These are phyloP conservation scores for Halichoeres trimaculatus DNA, from an alignment of 2,113 vertebrate species.

Conservation along the genomic window DNA sequence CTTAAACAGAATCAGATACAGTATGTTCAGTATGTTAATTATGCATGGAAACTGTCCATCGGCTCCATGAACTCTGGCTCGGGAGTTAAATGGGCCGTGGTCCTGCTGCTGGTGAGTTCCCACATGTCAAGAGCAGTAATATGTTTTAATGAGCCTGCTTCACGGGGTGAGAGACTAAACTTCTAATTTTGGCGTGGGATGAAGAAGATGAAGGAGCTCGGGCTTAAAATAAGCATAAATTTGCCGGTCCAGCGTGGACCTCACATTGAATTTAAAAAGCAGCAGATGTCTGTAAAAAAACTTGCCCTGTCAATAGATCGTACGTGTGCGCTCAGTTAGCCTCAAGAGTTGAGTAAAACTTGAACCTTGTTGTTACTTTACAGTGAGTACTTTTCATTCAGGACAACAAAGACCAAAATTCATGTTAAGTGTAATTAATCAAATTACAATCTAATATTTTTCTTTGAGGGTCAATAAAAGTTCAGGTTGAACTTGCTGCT, in stretches of 20 bases:
- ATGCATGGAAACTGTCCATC: constrained; percentile 42
- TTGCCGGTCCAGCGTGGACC: background rate
- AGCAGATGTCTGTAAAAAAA: background rate
- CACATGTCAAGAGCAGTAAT: constrained; percentile 52
- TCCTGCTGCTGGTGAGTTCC: constrained; percentile 48
- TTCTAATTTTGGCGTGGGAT: constrained; percentile 39
- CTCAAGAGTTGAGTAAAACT: background rate
- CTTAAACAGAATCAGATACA: constrained; percentile 14
- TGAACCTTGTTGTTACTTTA: background rate
- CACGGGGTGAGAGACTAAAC: constrained; percentile 44
- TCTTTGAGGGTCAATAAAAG: constrained; percentile 19
- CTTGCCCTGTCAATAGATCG: background rate
- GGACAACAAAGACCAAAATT: background rate
- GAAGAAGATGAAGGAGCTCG: constrained; percentile 43
- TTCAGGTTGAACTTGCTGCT: constrained; percentile 10
- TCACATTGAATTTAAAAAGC: constrained; percentile 13
- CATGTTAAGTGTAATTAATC: background rate
- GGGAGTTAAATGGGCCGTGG: constrained; percentile 43
- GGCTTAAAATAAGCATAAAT: constrained; percentile 30
- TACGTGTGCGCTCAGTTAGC: background rate
- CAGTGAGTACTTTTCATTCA: background rate
- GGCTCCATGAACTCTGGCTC: constrained; percentile 51
- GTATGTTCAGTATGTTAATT: constrained; percentile 48
- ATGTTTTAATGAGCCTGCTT: constrained; percentile 64
- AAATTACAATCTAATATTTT: background rate